A percentile compares a stretch with the other conserved stretches of the same genome.
Evolutionary conservation across 92 coral and sea anemone species (phyloP).

Genomic region (Parazoanthus atlanticus): DNA sequence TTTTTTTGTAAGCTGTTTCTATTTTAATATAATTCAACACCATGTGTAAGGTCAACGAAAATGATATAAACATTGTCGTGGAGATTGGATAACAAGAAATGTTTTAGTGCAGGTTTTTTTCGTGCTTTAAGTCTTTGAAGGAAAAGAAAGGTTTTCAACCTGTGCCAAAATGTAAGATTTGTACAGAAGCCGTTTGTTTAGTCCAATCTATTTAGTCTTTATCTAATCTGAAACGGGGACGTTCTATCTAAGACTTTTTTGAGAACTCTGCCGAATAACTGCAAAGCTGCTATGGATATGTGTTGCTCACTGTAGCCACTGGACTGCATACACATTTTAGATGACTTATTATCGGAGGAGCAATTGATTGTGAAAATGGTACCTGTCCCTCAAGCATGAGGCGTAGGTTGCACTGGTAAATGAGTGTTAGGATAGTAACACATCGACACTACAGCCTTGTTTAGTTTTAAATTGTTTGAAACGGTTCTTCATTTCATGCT

Average conservation of each 20-base stretch:
- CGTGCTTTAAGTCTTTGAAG: not conserved
- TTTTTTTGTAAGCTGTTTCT: not conserved
- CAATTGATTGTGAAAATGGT: too few species aligned
- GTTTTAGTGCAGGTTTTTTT: not conserved
- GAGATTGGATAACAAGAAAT: not conserved
- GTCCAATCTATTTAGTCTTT: not conserved
- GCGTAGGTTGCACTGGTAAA: too few species aligned
- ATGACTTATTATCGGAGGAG: not conserved
- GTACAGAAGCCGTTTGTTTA: not conserved
- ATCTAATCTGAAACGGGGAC: not conserved
- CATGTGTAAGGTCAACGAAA: not conserved
- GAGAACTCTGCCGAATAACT: not conserved
- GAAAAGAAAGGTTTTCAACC: not conserved
- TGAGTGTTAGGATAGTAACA: too few species aligned
- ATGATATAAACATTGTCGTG: not conserved
- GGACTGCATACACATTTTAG: not conserved
- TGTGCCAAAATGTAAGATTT: too few species aligned
- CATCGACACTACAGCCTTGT: not conserved
- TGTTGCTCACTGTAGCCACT: conserved; percentile 25
- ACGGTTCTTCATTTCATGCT: too few species aligned
- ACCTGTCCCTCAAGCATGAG: too few species aligned
- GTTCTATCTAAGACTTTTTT: not conserved
- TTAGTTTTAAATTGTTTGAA: not conserved
- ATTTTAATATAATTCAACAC: not conserved
- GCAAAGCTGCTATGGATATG: not conserved